Base-by-base conservation (phyloP, 2,888 invertebrate species). In the Parasteatoda lunata region DNA sequence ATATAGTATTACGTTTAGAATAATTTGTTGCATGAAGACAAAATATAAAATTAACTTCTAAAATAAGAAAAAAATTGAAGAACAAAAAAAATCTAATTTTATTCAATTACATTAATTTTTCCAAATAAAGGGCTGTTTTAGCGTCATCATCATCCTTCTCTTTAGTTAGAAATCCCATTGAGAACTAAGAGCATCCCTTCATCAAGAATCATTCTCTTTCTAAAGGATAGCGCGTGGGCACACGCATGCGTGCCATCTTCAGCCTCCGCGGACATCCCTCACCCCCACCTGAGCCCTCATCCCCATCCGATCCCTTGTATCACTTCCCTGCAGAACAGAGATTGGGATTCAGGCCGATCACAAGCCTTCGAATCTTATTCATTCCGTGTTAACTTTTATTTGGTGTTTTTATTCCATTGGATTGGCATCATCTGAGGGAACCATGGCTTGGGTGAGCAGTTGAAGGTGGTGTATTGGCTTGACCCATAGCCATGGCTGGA, bases 401-500 rank as follows among this genome's bases (percentile, higher is more conserved):
- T n/a, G n/a, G 11, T 59, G 11, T 13, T 59, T n/a, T 59, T 59
- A 9, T 13, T 59, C 59, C n/a, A 9, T 59, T 8, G 59, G n/a
- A 13, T 8, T 30, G 30, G 11, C 59, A 13, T 9, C 59, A 59
- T 59, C 59, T n/a, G 11, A 59, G 9, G 11, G 59, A 9, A 59
- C 59, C 59, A 59, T 59, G 59, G 59, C 59, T 5, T 59, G 59
- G 59, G 59, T 59, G 59, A n/a, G 59, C n/a, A 9, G 59, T n/a
- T 59, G 59, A 59, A 59, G 59, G 59, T 13, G 59, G 11, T n/a
- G 59, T 13, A 59, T 59, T 13, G 59, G 11, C n/a, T n/a, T 59
- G 59, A 59, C 59, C 59, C 59, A n/a, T 59, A 59, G 59, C 59
- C 59, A 59, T 59, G 59, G 59, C 59, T 59, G 59, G 8, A 59